Evolutionary conservation across 2,888 invertebrate species (phyloP).

Genomic region (Agonopterix subpropinquella): DNA sequence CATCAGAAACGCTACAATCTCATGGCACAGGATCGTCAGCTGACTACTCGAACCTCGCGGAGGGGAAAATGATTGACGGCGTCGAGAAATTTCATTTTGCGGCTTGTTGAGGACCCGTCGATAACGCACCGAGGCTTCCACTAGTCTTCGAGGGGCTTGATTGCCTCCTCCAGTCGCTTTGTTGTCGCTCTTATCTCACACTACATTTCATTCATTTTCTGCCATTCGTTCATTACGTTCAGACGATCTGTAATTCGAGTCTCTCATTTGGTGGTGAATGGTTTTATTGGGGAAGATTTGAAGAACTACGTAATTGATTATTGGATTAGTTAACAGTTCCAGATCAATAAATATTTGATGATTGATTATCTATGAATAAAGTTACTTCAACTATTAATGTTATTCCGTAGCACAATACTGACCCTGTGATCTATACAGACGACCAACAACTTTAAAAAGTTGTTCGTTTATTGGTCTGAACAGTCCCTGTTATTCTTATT

Average conservation of each 20-base stretch:
- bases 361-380: too few relatives aligned
- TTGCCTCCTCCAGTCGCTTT: slow-evolving; percentile 51
- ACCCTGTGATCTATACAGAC: too few relatives aligned
- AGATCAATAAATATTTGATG: too few relatives aligned
- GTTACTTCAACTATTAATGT: too few relatives aligned
- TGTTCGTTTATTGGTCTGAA: too few relatives aligned
- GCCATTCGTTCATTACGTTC: slow-evolving; percentile 23
- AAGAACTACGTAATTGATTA: not conserved
- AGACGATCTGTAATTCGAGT: slow-evolving; percentile 38
- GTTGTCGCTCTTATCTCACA: slow-evolving; percentile 53
- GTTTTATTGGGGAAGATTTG: too few relatives aligned
- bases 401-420: too few relatives aligned
- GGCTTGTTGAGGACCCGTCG: slow-evolving; percentile 66
- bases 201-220: slow-evolving; percentile 60
- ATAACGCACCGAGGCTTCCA: slow-evolving; percentile 48
- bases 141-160: slow-evolving; percentile 27
- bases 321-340: not conserved
- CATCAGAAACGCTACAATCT: not conserved
- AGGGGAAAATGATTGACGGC: slow-evolving; percentile 74
- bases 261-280: slow-evolving; percentile 12
- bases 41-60: slow-evolving; percentile 30
- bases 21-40: slow-evolving; percentile 15
- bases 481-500: too few relatives aligned
- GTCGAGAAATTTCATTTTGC: slow-evolving; percentile 72
- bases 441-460: too few relatives aligned